Conservation (phyloP, 2,888 invertebrate genomes). For the Dynastes hyllus region DNA sequence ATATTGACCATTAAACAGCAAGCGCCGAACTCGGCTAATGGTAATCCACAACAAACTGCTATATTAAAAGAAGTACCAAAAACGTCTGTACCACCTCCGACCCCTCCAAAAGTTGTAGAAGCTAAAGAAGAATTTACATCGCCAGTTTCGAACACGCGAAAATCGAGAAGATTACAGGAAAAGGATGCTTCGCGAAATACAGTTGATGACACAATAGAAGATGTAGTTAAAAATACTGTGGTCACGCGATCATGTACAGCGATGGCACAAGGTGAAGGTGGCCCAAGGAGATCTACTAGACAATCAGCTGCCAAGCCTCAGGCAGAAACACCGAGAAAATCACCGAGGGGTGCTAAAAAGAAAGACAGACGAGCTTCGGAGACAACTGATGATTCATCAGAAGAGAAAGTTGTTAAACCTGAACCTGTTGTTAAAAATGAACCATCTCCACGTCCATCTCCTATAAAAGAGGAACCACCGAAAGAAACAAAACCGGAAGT, state of each 20-base stretch:
- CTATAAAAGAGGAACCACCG: slow-evolving; percentile 46
- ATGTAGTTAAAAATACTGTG: slow-evolving; percentile 83
- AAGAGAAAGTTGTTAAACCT: slow-evolving; percentile 72
- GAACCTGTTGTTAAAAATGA: slow-evolving; percentile 52
- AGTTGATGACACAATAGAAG: slow-evolving; percentile 92
- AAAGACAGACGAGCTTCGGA: slow-evolving; percentile 80
- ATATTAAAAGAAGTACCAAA: slow-evolving; percentile 70
- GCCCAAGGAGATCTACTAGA: slow-evolving; percentile 75
- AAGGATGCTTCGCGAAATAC: slow-evolving; percentile 84
- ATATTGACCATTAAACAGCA: slow-evolving; percentile 89
- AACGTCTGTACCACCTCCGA: slow-evolving; percentile 37
- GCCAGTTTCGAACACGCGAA: slow-evolving; percentile 82
- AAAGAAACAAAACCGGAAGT: slow-evolving; percentile 55
- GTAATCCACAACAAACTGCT: slow-evolving; percentile 62
- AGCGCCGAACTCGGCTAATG: slow-evolving; percentile 66
- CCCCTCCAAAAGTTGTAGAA: slow-evolving; percentile 51
- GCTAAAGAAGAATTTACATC: slow-evolving; percentile 76
- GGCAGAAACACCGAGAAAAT: slow-evolving; percentile 73
- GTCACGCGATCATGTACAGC: slow-evolving; percentile 68
- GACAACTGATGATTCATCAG: slow-evolving; percentile 76
- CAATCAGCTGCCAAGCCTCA: slow-evolving; percentile 70
- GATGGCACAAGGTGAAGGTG: slow-evolving; percentile 67
- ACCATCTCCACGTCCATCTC: slow-evolving; percentile 32
- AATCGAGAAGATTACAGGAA: slow-evolving; percentile 86
- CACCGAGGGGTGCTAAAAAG: slow-evolving; percentile 77